These are phyloP conservation scores for Deilephila elpenor DNA, from an alignment of 2,888 invertebrate genomes.

Conservation along the genomic window DNA sequence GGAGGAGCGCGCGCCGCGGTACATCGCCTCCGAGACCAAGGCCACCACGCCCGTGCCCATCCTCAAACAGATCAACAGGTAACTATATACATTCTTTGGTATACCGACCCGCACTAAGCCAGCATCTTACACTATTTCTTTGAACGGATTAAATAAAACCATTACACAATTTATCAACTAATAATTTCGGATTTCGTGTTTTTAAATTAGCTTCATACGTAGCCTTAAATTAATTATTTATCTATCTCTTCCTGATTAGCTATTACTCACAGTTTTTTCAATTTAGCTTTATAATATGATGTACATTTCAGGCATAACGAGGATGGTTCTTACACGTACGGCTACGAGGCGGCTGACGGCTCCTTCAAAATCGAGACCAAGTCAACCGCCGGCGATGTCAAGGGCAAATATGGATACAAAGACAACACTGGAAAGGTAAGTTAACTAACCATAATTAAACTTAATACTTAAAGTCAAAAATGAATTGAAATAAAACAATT, in stretches of 20 bases:
- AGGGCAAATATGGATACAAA: conserved; percentile 95
- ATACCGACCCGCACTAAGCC: too few relatives aligned
- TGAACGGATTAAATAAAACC: too few relatives aligned
- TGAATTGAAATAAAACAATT: too few relatives aligned
- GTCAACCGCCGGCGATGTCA: conserved; percentile 91
- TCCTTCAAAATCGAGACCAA: conserved; percentile 96
- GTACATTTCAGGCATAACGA: conserved; percentile 89
- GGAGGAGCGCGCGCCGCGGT: conserved; percentile 77
- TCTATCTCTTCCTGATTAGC: too few relatives aligned
- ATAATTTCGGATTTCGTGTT: too few relatives aligned
- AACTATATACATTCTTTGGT: conserved; percentile 32
- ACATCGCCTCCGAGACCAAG: conserved; percentile 81
- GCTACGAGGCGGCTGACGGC: conserved; percentile 94
- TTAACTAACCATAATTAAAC: not conserved
- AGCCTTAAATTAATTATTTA: too few relatives aligned
- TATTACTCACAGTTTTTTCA: too few relatives aligned
- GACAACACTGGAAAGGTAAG: conserved; percentile 90
- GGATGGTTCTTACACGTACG: conserved; percentile 95
- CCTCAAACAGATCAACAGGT: conserved; percentile 94
- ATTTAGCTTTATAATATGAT: not conserved
- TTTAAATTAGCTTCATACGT: too few relatives aligned
- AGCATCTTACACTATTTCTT: too few relatives aligned
- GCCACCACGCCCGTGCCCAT: conserved; percentile 91
- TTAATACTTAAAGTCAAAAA: too few relatives aligned
- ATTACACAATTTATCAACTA: too few relatives aligned